Conservation (phyloP, 1,140 invertebrate genomes). For the Luehdorfia chinensis region DNA sequence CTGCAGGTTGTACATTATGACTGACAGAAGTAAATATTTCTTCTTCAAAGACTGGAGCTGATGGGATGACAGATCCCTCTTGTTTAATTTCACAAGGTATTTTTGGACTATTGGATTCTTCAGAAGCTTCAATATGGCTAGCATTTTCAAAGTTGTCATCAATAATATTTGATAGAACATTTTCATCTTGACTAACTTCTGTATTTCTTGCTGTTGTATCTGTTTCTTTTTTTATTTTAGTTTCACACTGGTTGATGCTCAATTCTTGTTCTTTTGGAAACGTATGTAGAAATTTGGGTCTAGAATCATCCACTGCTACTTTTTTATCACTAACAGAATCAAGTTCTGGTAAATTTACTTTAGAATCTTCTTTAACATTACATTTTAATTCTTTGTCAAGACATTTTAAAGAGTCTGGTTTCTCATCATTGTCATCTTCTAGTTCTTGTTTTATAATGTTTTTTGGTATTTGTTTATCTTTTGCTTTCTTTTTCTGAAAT, state of each 20-base stretch:
- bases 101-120: not conserved
- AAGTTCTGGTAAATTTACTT: constrained; percentile 5
- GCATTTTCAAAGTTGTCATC: not conserved
- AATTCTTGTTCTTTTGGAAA: not conserved
- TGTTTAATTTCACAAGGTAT: not conserved
- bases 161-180: not conserved
- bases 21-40: constrained; percentile 7
- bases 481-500: constrained; percentile 56
- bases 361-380: not conserved
- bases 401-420: not conserved
- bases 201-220: not conserved
- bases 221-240: not conserved
- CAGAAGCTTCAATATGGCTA: constrained; percentile 8
- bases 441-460: constrained; percentile 15
- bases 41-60: constrained; percentile 52
- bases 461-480: constrained; percentile 29
- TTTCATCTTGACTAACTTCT: not conserved
- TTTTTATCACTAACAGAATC: not conserved
- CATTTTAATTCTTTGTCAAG: not conserved
- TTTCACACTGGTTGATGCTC: not conserved
- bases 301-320: not conserved
- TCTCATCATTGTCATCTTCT: constrained; percentile 1
- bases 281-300: not conserved
- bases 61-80: constrained; percentile 34
- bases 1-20: constrained; percentile 9